Conservation (phyloP, 2,888 invertebrate genomes). For the Eristalis intricaria region DNA sequence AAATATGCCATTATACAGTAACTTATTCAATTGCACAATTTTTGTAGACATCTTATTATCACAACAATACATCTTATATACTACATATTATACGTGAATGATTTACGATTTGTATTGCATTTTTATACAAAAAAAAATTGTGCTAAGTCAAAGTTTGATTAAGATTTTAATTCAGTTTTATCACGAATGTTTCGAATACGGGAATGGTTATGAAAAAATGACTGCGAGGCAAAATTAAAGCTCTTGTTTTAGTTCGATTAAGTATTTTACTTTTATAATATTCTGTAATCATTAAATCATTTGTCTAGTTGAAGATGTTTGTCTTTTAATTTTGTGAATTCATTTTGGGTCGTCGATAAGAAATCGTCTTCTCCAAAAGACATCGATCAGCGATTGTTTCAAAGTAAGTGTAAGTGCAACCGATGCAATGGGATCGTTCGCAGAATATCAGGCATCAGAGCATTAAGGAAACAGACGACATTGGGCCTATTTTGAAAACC, state of each 20-base stretch:
- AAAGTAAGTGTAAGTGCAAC: too few species aligned
- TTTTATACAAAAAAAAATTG: background rate
- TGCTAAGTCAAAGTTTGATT: background rate
- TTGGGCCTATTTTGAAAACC: too few species aligned
- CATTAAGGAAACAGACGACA: too few species aligned
- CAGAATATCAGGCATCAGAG: too few species aligned
- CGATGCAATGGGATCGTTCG: too few species aligned
- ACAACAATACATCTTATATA: conserved; percentile 5
- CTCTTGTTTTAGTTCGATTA: conserved; percentile 11
- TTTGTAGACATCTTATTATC: conserved; percentile 43
- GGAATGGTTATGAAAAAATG: background rate
- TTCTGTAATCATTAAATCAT: conserved; percentile 53
- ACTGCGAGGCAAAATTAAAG: background rate
- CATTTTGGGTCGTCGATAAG: background rate
- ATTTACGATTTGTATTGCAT: conserved; percentile 41
- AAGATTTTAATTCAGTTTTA: background rate
- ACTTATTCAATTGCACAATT: conserved; percentile 61
- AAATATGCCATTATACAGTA: conserved; percentile 45
- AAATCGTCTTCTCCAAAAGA: too few species aligned
- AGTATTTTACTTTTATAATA: conserved; percentile 58
- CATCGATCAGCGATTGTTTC: too few species aligned
- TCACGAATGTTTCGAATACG: background rate
- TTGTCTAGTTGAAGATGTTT: conserved; percentile 40
- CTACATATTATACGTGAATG: conserved; percentile 11
- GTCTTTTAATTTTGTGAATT: conserved; percentile 26